Percentiles rank a stretch among this genome's conserved stretches.
Conservation (phyloP, 2,888 invertebrate genomes). For the Tenthredo distinguenda region DNA sequence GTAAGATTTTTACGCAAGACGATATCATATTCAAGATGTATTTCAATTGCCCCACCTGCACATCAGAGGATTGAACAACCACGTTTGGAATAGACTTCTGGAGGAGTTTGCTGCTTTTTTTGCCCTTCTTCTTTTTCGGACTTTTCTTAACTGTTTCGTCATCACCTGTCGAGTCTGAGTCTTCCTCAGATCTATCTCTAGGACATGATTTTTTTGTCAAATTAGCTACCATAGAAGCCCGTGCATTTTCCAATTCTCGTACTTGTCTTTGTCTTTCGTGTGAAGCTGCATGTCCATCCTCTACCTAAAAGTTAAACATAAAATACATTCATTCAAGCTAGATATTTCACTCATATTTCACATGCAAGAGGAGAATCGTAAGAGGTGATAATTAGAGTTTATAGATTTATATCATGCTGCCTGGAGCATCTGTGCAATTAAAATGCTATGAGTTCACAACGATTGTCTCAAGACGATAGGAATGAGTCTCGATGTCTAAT, state of each 20-base stretch:
- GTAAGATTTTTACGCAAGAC: background rate
- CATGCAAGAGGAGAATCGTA: background rate
- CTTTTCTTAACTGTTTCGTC: slow-evolving; percentile 34
- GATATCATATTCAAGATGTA: background rate
- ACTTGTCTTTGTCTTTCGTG: slow-evolving; percentile 71
- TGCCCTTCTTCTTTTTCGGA: slow-evolving; percentile 31
- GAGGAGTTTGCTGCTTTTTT: slow-evolving; percentile 4
- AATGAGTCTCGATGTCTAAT: too few relatives aligned
- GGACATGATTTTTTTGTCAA: slow-evolving; percentile 61
- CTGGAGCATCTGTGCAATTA: background rate
- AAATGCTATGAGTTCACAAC: background rate
- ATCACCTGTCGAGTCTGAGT: slow-evolving; percentile 13
- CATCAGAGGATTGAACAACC: slow-evolving; percentile 34
- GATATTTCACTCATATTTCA: background rate
- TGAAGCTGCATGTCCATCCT: slow-evolving; percentile 60
- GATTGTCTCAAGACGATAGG: background rate
- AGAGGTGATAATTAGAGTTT: background rate
- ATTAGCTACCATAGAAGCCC: slow-evolving; percentile 76
- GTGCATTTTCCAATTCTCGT: slow-evolving; percentile 78
- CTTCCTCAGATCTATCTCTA: slow-evolving; percentile 16
- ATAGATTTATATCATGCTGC: too few relatives aligned
- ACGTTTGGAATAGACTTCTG: slow-evolving; percentile 14
- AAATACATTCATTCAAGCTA: slow-evolving; percentile 29
- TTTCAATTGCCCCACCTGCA: slow-evolving; percentile 23
- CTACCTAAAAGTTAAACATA: slow-evolving; percentile 60